phyloP scores from a whole-genome alignment of 2,113 vertebrate species.

The Balaeniceps rex region DNA sequence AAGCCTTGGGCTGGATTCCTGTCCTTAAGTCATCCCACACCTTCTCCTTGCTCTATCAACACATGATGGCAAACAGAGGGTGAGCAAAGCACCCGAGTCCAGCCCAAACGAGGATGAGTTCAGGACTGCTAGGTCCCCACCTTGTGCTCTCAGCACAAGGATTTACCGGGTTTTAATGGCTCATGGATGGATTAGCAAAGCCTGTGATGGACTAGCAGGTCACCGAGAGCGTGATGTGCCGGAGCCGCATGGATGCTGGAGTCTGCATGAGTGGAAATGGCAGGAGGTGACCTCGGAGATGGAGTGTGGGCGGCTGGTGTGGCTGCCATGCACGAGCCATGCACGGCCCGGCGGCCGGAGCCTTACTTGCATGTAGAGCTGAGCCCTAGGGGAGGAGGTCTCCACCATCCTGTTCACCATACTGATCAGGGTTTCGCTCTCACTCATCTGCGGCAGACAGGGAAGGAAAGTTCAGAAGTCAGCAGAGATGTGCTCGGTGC shows the following conservation, averaged over 20 bases:
- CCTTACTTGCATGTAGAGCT: slow-evolving; percentile 91
- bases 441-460: slow-evolving; percentile 81
- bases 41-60: background rate
- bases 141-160: background rate
- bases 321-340: slow-evolving; percentile 59
- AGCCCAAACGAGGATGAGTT: background rate
- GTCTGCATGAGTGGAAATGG: background rate
- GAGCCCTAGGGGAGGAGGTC: slow-evolving; percentile 83
- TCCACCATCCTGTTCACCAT: slow-evolving; percentile 89
- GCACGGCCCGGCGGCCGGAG: background rate
- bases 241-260: background rate
- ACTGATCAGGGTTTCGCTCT: slow-evolving; percentile 85
- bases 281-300: slow-evolving; percentile 6
- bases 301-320: background rate
- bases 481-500: background rate
- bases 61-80: background rate
- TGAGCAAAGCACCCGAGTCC: background rate
- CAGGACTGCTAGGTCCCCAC: background rate
- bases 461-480: slow-evolving; percentile 74
- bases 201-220: slow-evolving; percentile 22
- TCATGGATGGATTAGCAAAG: slow-evolving; percentile 51
- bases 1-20: background rate
- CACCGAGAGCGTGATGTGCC: background rate
- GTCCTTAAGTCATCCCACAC: background rate
- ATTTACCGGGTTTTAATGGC: background rate